Evolutionary conservation across 1,140 invertebrate genomes (phyloP).

Genomic region (Triops longicaudatus): DNA sequence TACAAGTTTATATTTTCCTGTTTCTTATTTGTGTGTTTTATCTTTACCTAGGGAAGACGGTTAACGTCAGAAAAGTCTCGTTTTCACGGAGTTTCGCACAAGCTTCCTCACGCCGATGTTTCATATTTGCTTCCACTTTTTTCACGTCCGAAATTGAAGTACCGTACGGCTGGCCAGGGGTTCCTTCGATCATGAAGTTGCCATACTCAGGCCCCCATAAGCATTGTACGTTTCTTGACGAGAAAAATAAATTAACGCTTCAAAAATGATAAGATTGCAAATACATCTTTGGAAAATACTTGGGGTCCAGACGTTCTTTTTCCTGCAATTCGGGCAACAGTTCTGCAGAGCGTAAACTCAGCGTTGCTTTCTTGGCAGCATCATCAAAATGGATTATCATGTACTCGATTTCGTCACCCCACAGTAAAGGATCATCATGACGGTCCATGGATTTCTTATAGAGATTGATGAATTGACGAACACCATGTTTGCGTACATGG

Average conservation of each 20-base stretch:
- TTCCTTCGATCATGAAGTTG: conserved; percentile 99
- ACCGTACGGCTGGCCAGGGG: conserved; percentile 90
- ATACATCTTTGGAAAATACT: too few relatives aligned
- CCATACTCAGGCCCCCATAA: conserved; percentile 97
- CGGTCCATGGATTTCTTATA: too few relatives aligned
- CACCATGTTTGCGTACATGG: conserved; percentile 85
- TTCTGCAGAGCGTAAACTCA: conserved; percentile 71
- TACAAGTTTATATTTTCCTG: too few relatives aligned
- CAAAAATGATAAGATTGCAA: neutral
- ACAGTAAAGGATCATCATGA: too few relatives aligned
- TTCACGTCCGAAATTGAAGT: conserved; percentile 93
- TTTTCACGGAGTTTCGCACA: conserved; percentile 61
- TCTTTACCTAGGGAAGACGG: conserved; percentile 78
- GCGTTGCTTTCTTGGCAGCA: conserved; percentile 67
- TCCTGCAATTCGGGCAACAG: conserved; percentile 65
- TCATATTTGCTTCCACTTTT: conserved; percentile 96
- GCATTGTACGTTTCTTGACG: conserved; percentile 63
- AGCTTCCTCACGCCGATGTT: conserved; percentile 75
- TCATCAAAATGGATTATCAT: conserved; percentile 94
- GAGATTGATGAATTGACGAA: conserved; percentile 54
- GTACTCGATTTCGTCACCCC: conserved; percentile 56
- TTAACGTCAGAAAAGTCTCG: conserved; percentile 81
- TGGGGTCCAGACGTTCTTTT: conserved; percentile 67
- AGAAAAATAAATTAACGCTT: conserved; percentile 30
- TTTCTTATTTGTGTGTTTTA: conserved; percentile 40